A percentile compares a stretch with the other conserved stretches of the same genome.
These are phyloP conservation scores for Sorex fumeus DNA, from an alignment of 2,113 vertebrate genomes.

Conservation along the genomic window DNA sequence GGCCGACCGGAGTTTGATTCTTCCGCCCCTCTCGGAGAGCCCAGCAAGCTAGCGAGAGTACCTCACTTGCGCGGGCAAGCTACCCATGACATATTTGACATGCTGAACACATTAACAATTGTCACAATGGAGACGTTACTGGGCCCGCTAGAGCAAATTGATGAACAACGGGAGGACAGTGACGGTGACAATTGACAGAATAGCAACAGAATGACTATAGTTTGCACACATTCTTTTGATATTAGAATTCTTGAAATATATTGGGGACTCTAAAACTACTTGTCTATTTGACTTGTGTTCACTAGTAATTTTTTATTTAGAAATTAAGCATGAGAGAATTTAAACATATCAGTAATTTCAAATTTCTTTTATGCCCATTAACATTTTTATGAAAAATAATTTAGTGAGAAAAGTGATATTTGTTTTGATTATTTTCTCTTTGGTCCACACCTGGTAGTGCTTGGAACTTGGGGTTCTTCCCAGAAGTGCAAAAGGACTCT, in stretches of 20 bases:
- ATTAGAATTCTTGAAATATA: constrained; percentile 17
- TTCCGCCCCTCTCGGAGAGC: too few relatives aligned
- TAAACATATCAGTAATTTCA: not conserved
- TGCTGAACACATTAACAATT: too few relatives aligned
- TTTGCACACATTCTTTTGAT: not conserved
- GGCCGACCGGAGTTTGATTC: too few relatives aligned
- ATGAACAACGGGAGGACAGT: too few relatives aligned
- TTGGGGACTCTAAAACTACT: constrained; percentile 13
- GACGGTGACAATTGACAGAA: constrained; percentile 28
- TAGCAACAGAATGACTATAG: not conserved
- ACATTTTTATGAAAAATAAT: constrained; percentile 31
- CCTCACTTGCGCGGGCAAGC: too few relatives aligned
- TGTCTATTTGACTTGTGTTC: not conserved
- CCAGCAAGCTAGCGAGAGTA: too few relatives aligned
- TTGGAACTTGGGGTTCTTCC: too few relatives aligned
- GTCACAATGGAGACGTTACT: too few relatives aligned
- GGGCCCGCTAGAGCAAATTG: too few relatives aligned
- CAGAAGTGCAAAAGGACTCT: too few relatives aligned
- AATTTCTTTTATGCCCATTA: not conserved
- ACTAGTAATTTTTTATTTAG: constrained; percentile 14
- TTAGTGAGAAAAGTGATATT: not conserved
- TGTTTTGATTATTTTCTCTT: constrained; percentile 38
- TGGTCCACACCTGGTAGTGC: not conserved
- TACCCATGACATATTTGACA: too few relatives aligned
- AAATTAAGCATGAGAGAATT: constrained; percentile 40